Percentiles rank a stretch among this genome's conserved stretches.
Evolutionary conservation across 2,888 invertebrate genomes (phyloP).

Genomic region (Lasioglossum figueresi): DNA sequence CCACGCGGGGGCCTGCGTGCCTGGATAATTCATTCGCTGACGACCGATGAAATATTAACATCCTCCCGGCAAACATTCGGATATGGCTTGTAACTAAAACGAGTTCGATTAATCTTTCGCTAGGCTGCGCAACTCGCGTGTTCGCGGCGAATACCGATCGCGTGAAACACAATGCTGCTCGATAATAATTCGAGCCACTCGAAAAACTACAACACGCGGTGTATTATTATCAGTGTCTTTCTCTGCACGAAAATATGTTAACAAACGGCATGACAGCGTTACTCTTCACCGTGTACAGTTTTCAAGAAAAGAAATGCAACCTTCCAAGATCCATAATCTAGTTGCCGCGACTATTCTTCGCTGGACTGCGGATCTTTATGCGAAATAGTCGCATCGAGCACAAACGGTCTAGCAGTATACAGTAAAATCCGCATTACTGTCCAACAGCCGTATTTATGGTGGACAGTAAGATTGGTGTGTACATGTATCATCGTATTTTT

Average conservation of each 20-base stretch:
- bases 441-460: no score
- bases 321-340: not conserved
- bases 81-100: not conserved
- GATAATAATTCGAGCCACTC: not conserved
- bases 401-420: no score
- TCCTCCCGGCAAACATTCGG: not conserved
- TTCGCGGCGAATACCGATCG: not conserved
- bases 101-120: not conserved
- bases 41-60: not conserved
- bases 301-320: not conserved
- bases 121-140: not conserved
- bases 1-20: not conserved
- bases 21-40: not conserved
- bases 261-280: not conserved
- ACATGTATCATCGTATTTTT: no score
- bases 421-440: no score
- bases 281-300: not conserved
- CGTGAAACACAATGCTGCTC: not conserved
- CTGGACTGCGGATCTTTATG: not conserved
- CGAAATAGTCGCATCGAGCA: no score
- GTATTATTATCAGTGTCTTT: not conserved
- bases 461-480: no score
- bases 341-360: not conserved
- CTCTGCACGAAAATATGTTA: not conserved
- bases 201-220: not conserved